Evolutionary conservation across 2,888 invertebrate species (phyloP).

Genomic region (Tipula lateralis): DNA sequence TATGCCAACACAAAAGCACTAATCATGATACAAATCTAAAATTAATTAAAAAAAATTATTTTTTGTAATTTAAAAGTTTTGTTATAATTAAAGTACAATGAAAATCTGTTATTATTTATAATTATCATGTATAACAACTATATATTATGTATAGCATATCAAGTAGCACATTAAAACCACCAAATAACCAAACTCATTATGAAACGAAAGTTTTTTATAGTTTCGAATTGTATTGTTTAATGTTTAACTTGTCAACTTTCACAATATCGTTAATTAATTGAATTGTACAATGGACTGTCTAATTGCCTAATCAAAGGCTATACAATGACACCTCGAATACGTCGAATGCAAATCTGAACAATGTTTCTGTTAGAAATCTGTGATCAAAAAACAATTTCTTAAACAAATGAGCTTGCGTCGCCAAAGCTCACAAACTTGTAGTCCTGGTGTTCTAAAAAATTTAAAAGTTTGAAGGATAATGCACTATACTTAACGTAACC

Average conservation of each 20-base stretch:
- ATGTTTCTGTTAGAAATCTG: no score
- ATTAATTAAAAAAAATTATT: background rate
- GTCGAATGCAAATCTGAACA: no score
- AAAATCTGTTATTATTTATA: background rate
- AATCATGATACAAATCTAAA: slow-evolving; percentile 9
- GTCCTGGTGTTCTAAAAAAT: no score
- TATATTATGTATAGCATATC: background rate
- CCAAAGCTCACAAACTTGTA: no score
- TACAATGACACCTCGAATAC: no score
- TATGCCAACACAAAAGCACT: background rate
- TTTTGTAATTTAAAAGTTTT: background rate
- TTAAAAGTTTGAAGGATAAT: no score
- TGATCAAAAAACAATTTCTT: no score
- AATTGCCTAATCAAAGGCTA: background rate
- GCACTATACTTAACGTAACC: no score
- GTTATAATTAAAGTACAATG: background rate
- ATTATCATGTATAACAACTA: background rate
- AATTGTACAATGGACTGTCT: background rate
- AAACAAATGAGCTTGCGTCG: no score
- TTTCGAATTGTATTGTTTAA: background rate
- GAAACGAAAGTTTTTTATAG: background rate
- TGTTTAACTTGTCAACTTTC: background rate
- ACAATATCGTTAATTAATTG: background rate
- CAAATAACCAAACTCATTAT: background rate
- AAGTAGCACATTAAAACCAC: background rate